Base-by-base conservation (phyloP, 2,113 vertebrate species). In the Lonchura striata region DNA sequence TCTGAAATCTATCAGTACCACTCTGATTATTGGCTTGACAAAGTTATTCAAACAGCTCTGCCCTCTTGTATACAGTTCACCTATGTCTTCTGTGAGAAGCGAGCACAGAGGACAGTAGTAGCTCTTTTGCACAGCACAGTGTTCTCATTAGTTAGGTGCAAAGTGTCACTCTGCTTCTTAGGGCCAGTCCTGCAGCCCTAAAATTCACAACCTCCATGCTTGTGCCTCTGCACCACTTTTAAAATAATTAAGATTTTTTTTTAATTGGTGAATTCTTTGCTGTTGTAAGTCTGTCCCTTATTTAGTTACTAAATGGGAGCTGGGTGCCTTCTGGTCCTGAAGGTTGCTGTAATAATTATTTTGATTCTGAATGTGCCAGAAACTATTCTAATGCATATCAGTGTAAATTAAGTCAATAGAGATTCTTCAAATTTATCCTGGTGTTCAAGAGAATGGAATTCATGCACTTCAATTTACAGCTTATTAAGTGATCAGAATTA, bases 401-500 rank as follows among this genome's bases (percentile, higher is more conserved):
- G 76, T 1, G 7, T 90, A 96, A 96, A 94, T 94, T 63, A 94
- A 96, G 85, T 96, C 94, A 96, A 81, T 81, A 93, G 88, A 95
- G 86, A 95, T 71, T 88, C 94, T 94, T 93, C 92, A 90, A 60
- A 94, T 96, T 97, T 95, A 95, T 81, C 94, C 92, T 95, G 85
- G 94, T 96, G 95, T 95, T 95, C 85, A 41, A 82, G 90, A 96
- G 93, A 96, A 96, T 95, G 88, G 85, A 96, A 96, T 93, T 96
- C 82, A 90, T 78, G 64, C 93, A 83, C 94, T 97, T 95, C 94
- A 95, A 94, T 96, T 96, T 96, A 92, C 93, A 96, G 92, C 90
- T 94, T 94, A 95, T 95, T 94, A 96, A 95, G 94, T 94, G 93
- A 95, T 96, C 96, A 96, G 95, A 95, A 95, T 97, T 96, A 97